Conservation (phyloP, 1,140 invertebrate species). For the Drosophila albomicans region DNA sequence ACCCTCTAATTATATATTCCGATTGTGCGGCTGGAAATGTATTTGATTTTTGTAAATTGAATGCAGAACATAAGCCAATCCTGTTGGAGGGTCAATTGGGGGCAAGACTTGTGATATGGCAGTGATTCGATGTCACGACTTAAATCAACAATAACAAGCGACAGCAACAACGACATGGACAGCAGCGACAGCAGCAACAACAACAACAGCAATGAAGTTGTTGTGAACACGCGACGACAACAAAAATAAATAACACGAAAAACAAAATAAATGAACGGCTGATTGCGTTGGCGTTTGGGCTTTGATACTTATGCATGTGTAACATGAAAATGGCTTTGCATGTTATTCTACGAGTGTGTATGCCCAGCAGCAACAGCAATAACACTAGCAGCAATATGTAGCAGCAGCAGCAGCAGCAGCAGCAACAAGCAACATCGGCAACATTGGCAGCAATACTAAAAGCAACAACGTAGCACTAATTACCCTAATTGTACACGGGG, state of each 20-base stretch:
- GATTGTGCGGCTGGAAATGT: conserved; percentile 48
- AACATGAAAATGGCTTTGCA: conserved; percentile 77
- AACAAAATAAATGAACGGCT: conserved; percentile 65
- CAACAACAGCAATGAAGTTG: conserved; percentile 23
- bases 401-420: conserved; percentile 27
- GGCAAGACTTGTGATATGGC: conserved; percentile 48
- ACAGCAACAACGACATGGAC: conserved; percentile 39
- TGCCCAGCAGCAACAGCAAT: conserved; percentile 30
- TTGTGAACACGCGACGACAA: conserved; percentile 56
- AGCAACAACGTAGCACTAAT: conserved; percentile 70
- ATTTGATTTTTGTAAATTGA: conserved; percentile 74
- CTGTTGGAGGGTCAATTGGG: conserved; percentile 30
- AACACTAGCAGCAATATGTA: conserved; percentile 26
- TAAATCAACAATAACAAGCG: conserved; percentile 67
- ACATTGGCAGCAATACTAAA: conserved; percentile 34
- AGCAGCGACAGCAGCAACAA: conserved; percentile 41
- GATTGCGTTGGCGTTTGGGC: conserved; percentile 65
- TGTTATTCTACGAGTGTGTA: conserved; percentile 42
- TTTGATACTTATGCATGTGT: conserved; percentile 52
- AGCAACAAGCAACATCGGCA: conserved; percentile 35
- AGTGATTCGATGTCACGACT: conserved; percentile 71
- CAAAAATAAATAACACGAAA: conserved; percentile 66
- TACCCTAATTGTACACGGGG: conserved; percentile 72
- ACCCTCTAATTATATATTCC: conserved; percentile 71
- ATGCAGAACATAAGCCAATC: conserved; percentile 49